These are phyloP conservation scores for Acrossocheilus wenchowensis DNA, from an alignment of 2,797 vertebrate genomes.

Conservation along the genomic window DNA sequence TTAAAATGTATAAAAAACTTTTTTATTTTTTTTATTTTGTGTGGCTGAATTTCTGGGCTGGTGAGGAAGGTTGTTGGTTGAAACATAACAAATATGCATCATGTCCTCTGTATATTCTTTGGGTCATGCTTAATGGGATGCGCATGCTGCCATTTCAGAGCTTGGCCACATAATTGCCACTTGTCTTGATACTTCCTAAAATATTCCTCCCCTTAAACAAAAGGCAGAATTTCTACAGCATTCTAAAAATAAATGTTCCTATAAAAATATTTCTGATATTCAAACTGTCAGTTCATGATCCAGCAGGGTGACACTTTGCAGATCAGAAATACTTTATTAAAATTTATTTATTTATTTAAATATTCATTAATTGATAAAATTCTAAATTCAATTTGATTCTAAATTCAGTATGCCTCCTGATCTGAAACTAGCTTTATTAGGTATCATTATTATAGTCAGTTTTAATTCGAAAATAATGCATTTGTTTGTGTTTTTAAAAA, in stretches of 20 bases:
- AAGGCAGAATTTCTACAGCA: background rate
- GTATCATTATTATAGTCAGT: background rate
- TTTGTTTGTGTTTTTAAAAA: too few species aligned
- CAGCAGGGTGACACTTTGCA: background rate
- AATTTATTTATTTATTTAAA: background rate
- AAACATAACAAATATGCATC: background rate
- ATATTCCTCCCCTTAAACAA: background rate
- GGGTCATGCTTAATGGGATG: background rate
- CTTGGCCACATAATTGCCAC: background rate
- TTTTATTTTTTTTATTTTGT: background rate
- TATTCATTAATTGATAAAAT: background rate
- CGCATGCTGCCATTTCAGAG: background rate
- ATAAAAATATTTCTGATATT: background rate
- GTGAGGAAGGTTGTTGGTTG: background rate
- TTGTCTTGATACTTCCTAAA: slow-evolving; percentile 2
- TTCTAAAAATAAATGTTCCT: background rate
- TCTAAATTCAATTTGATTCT: background rate
- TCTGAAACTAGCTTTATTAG: background rate
- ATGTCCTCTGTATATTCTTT: background rate
- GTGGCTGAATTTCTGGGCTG: background rate
- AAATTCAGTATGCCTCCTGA: background rate
- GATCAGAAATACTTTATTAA: background rate
- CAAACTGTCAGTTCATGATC: background rate
- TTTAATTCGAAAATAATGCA: background rate
- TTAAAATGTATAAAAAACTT: background rate